These are phyloP conservation scores for Gastrophysa polygoni DNA, from an alignment of 2,888 invertebrate genomes.

Conservation along the genomic window DNA sequence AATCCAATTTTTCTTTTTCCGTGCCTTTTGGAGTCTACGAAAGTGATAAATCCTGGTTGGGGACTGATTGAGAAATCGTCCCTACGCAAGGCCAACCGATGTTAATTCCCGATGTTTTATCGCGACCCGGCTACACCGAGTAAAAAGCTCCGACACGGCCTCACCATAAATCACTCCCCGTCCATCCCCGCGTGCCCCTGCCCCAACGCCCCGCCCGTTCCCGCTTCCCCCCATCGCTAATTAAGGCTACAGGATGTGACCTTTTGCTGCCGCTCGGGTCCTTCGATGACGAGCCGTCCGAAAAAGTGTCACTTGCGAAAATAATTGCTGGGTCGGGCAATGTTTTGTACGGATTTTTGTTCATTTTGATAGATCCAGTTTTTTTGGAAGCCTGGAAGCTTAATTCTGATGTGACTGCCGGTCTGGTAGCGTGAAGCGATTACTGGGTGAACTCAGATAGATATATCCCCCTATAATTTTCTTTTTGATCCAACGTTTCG, in stretches of 20 bases:
- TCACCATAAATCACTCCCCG: constrained; percentile 14
- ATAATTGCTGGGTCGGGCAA: not conserved
- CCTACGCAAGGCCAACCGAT: constrained; percentile 8
- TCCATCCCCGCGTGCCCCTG: not conserved
- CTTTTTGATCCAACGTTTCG: too few relatives aligned
- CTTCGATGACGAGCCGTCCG: not conserved
- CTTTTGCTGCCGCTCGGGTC: constrained; percentile 10
- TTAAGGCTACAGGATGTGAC: constrained; percentile 30
- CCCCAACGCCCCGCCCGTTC: not conserved
- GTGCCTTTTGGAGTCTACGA: too few relatives aligned
- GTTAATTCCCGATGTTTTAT: constrained; percentile 19
- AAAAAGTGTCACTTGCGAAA: not conserved
- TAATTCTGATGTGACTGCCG: too few relatives aligned
- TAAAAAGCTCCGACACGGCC: constrained; percentile 15
- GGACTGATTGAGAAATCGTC: constrained; percentile 14
- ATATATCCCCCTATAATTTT: too few relatives aligned
- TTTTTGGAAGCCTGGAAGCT: too few relatives aligned
- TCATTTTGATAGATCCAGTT: too few relatives aligned
- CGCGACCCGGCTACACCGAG: constrained; percentile 17
- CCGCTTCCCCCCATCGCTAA: constrained; percentile 20
- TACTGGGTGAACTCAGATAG: too few relatives aligned
- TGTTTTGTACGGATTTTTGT: not conserved
- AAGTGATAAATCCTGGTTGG: constrained; percentile 9
- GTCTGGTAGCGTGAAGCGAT: too few relatives aligned
- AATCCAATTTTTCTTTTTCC: not conserved